phyloP scores from a whole-genome alignment of 2,797 vertebrate genomes.

The Sebastes diploproa region DNA sequence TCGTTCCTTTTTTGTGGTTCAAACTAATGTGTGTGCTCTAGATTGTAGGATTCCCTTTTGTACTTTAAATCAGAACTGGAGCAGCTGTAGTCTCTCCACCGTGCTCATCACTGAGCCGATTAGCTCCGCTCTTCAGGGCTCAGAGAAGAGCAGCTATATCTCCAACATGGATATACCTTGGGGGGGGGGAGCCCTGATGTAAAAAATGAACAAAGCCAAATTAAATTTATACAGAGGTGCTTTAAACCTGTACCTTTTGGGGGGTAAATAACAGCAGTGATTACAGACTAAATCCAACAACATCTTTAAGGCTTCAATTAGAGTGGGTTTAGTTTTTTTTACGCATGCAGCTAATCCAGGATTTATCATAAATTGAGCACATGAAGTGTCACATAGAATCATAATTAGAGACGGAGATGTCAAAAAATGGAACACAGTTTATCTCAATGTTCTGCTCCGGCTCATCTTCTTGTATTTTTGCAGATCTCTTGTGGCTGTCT shows the following conservation, averaged over 20 bases:
- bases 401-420: conserved; percentile 8
- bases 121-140: conserved; percentile 18
- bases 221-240: neutral
- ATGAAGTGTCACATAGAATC: conserved; percentile 13
- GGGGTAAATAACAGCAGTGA: conserved; percentile 22
- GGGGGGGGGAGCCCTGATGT: neutral
- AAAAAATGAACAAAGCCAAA: conserved; percentile 12
- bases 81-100: conserved; percentile 2
- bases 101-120: conserved; percentile 25
- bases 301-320: conserved; percentile 13
- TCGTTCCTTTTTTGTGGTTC: neutral
- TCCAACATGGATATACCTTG: neutral
- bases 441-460: conserved; percentile 1
- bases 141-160: neutral
- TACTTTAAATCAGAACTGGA: conserved; percentile 29
- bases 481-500: neutral
- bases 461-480: neutral
- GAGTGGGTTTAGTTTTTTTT: neutral
- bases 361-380: conserved; percentile 25
- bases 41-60: neutral
- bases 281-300: conserved; percentile 13
- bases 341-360: conserved; percentile 24
- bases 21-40: conserved; percentile 2
- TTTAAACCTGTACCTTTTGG: conserved; percentile 10
- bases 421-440: conserved; percentile 8